Evolutionary conservation across 2,797 vertebrate genomes (phyloP).

Genomic region (Peromyscus nudipes): DNA sequence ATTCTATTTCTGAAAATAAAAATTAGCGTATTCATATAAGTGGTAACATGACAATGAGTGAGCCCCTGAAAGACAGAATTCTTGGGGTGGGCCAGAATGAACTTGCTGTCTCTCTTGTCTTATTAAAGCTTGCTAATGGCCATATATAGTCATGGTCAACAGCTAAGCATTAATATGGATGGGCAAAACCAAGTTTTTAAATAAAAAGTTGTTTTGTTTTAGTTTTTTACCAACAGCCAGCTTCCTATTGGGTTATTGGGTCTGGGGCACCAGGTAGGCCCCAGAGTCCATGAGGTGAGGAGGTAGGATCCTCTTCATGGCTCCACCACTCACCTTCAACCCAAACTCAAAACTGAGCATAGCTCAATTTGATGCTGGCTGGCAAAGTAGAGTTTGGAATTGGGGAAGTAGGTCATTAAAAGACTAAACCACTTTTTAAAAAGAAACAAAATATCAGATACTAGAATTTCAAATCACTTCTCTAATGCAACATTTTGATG

Average conservation of each 20-base stretch:
- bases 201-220: constrained; percentile 84
- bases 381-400: constrained; percentile 42
- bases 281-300: accelerated
- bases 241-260: constrained; percentile 76
- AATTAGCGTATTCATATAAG: neutral
- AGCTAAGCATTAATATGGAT: constrained; percentile 84
- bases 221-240: constrained; percentile 50
- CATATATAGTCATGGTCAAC: constrained; percentile 85
- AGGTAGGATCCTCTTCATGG: accelerated
- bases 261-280: constrained; percentile 73
- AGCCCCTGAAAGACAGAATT: constrained; percentile 77
- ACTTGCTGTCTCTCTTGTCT: constrained; percentile 84
- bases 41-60: constrained; percentile 66
- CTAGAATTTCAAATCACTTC: constrained; percentile 74
- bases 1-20: constrained; percentile 30
- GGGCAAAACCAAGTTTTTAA: constrained; percentile 86
- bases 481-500: constrained; percentile 79
- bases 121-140: constrained; percentile 84
- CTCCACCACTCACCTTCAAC: neutral
- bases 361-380: neutral
- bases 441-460: constrained; percentile 24
- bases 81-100: constrained; percentile 75
- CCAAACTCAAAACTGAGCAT: neutral
- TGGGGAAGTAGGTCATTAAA: constrained; percentile 52
- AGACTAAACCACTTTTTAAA: neutral